Evolutionary conservation across 2,797 vertebrate genomes (phyloP).

Genomic region (Anguilla megastoma): DNA sequence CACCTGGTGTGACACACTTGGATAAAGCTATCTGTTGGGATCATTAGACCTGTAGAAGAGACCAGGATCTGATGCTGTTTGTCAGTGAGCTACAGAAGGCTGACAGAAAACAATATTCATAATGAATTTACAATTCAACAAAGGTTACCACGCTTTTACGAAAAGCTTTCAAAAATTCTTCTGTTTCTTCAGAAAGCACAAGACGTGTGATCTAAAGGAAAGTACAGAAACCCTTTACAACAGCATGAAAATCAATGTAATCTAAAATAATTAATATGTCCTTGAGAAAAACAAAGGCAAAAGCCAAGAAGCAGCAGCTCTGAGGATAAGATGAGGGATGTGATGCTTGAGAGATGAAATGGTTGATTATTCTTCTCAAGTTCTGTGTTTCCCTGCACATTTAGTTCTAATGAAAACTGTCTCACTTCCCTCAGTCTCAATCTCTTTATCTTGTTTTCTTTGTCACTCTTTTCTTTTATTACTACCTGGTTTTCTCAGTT

Average conservation of each 20-base stretch:
- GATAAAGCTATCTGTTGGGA: background rate
- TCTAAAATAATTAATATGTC: constrained; percentile 84
- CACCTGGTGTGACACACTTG: background rate
- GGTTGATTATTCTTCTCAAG: constrained; percentile 79
- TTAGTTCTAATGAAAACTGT: constrained; percentile 70
- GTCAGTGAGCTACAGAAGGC: constrained; percentile 49
- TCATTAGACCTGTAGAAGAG: background rate
- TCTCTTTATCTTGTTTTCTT: constrained; percentile 45
- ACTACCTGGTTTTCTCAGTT: constrained; percentile 61
- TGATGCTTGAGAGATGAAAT: constrained; percentile 65
- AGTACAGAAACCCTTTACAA: constrained; percentile 72
- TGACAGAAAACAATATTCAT: constrained; percentile 59
- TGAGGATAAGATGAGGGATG: constrained; percentile 45
- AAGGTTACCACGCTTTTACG: constrained; percentile 61
- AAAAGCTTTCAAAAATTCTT: constrained; percentile 67
- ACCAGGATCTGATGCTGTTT: background rate
- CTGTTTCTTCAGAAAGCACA: constrained; percentile 68
- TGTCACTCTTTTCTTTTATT: constrained; percentile 44
- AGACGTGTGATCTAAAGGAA: constrained; percentile 66
- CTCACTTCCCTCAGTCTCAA: constrained; percentile 60
- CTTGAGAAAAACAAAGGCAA: constrained; percentile 80
- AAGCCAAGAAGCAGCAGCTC: constrained; percentile 30
- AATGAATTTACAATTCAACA: constrained; percentile 70
- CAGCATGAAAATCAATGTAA: constrained; percentile 74
- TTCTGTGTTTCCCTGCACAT: constrained; percentile 69